phyloP scores from a whole-genome alignment of 2,113 vertebrate species.

The Merops nubicus region DNA sequence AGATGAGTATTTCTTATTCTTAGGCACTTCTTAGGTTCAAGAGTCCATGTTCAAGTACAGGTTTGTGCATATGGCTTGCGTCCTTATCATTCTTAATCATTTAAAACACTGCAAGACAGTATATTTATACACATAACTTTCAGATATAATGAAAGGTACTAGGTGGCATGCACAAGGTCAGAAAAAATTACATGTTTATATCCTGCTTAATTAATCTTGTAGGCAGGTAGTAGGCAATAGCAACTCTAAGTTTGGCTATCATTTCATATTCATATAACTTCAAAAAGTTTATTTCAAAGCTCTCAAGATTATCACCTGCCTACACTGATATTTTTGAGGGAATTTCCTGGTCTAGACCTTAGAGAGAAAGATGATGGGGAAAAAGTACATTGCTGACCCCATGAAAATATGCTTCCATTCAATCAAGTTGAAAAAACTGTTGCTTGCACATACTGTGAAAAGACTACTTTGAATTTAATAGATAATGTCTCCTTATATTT shows the following conservation, averaged over 20 bases:
- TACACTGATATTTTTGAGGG: background rate
- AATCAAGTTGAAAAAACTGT: background rate
- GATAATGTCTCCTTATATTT: background rate
- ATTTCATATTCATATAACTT: background rate
- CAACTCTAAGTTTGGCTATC: background rate
- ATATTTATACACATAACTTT: background rate
- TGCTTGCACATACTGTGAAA: background rate
- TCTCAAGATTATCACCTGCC: background rate
- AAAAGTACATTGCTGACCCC: background rate
- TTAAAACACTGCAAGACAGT: background rate
- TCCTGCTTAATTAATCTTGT: background rate
- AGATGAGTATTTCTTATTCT: background rate
- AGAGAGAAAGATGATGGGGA: background rate
- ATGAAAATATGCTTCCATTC: background rate
- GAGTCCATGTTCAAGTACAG: background rate
- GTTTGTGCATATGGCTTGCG: background rate
- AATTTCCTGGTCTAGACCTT: background rate
- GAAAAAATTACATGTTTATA: fast-evolving
- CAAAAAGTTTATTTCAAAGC: background rate
- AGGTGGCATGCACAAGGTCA: background rate
- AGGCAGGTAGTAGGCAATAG: background rate
- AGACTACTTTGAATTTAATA: background rate
- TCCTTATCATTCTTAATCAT: background rate
- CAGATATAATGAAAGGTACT: background rate
- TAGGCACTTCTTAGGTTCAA: conserved; percentile 13